A percentile compares a stretch with the other conserved stretches of the same genome.
These are phyloP conservation scores for Drosophila siamana DNA, from an alignment of 2,888 invertebrate species.

Conservation along the genomic window DNA sequence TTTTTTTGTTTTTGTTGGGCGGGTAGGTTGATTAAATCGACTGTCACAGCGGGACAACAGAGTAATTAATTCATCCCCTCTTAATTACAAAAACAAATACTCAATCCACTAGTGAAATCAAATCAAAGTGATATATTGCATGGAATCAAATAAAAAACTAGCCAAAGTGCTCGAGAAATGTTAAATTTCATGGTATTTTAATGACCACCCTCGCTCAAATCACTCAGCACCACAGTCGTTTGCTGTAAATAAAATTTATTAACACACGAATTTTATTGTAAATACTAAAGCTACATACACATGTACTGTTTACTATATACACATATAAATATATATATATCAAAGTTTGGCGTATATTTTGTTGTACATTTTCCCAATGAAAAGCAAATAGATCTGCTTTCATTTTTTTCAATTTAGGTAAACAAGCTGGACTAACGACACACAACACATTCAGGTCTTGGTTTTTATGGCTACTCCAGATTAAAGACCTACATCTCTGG, in stretches of 20 bases:
- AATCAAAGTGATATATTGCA: slow-evolving; percentile 6
- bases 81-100: background rate
- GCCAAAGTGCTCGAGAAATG: background rate
- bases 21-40: background rate
- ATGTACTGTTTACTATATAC: slow-evolving; percentile 1
- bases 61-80: background rate
- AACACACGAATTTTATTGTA: slow-evolving; percentile 18
- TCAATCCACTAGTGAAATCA: background rate
- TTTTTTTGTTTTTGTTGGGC: background rate
- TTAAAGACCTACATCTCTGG: slow-evolving; percentile 47
- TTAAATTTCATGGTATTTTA: background rate
- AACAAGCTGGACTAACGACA: slow-evolving; percentile 1
- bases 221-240: slow-evolving; percentile 24
- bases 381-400: slow-evolving; percentile 22
- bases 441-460: background rate
- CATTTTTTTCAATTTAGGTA: slow-evolving; percentile 23
- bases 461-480: slow-evolving; percentile 64
- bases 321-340: background rate
- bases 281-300: slow-evolving; percentile 15
- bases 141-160: background rate
- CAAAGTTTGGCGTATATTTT: background rate
- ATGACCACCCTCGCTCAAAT: slow-evolving; percentile 42
- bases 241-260: slow-evolving; percentile 44
- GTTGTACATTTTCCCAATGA: slow-evolving; percentile 14
- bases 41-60: background rate